phyloP scores from a whole-genome alignment of 2,888 invertebrate genomes.

The Acanthacorydalis orientalis region DNA sequence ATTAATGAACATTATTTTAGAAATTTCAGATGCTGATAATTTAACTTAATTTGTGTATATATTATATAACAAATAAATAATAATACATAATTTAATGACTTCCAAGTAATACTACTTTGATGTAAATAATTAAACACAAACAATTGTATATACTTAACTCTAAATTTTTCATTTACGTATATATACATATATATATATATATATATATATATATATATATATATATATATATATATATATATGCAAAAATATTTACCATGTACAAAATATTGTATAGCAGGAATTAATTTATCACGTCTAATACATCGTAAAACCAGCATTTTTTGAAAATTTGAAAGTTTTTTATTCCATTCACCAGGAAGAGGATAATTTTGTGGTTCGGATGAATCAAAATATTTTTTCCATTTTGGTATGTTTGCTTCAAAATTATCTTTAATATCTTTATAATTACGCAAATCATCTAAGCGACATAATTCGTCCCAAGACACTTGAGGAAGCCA shows the following conservation, averaged over 20 bases:
- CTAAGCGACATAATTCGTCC: conserved; percentile 58
- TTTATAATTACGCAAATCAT: conserved; percentile 31
- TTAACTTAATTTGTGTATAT: no score
- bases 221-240: not conserved
- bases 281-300: conserved; percentile 75
- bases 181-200: not conserved
- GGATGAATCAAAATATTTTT: conserved; percentile 50
- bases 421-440: conserved; percentile 52
- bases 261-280: conserved; percentile 56
- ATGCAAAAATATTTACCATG: conserved; percentile 24
- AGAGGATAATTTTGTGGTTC: conserved; percentile 57
- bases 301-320: conserved; percentile 65
- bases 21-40: no score
- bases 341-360: conserved; percentile 51
- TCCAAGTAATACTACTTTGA: no score
- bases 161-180: no score
- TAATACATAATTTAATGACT: no score
- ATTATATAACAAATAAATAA: no score
- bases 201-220: not conserved
- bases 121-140: no score
- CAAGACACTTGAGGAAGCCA: conserved; percentile 60
- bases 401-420: conserved; percentile 45
- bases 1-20: no score
- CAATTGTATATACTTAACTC: no score
- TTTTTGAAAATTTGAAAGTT: conserved; percentile 51